Conservation (phyloP, 2,888 invertebrate species). For the Eilema depressum region DNA sequence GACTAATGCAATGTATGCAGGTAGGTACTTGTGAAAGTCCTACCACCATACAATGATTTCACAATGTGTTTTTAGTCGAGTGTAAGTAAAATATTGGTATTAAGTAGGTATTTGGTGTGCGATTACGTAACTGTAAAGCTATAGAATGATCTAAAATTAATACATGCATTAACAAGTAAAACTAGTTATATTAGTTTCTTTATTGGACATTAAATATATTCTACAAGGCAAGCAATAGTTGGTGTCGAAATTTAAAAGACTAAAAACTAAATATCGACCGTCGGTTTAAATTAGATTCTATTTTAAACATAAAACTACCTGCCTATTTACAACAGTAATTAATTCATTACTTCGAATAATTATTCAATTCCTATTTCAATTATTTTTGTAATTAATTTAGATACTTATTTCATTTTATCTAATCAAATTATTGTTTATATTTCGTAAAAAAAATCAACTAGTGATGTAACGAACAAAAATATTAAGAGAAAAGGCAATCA, state of each 20-base stretch:
- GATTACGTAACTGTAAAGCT: slow-evolving; percentile 13
- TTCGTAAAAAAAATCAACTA: no score
- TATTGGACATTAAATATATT: slow-evolving; percentile 6
- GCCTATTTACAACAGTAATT: neutral
- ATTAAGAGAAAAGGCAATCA: no score
- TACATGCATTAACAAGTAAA: slow-evolving; percentile 5
- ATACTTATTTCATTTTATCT: no score
- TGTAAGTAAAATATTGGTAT: slow-evolving; percentile 19
- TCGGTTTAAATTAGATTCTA: neutral
- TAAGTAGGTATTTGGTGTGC: neutral
- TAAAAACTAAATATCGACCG: neutral
- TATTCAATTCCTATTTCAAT: no score
- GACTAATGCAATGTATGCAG: slow-evolving; percentile 22
- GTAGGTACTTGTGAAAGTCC: slow-evolving; percentile 44
- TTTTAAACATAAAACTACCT: neutral
- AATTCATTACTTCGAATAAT: no score
- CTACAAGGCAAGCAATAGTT: slow-evolving; percentile 9
- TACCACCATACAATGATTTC: slow-evolving; percentile 28
- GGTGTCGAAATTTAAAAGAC: neutral
- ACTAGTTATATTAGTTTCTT: slow-evolving; percentile 16
- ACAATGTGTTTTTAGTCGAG: slow-evolving; percentile 7
- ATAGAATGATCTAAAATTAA: slow-evolving; percentile 13
- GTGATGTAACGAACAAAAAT: no score
- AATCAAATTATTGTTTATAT: no score
- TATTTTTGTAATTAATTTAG: no score